Evolutionary conservation across 2,888 invertebrate genomes (phyloP), one percentile per base, ranked within the genome.

Genomic region (Morinoia aosen): DNA sequence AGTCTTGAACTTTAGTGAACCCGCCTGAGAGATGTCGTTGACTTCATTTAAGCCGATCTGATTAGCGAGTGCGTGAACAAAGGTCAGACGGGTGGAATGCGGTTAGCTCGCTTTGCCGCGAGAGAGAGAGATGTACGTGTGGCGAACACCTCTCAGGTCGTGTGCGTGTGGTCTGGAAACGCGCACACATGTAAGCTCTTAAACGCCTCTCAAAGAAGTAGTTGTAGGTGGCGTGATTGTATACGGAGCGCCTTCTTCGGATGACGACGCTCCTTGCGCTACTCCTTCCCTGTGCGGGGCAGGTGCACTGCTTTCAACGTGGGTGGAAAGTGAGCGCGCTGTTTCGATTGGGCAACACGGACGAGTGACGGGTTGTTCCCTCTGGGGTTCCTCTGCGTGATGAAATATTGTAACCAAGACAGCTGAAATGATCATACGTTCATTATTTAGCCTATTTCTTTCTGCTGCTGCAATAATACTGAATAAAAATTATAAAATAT

Each of bases 61-160:
- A 93, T 93, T 93, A 93, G 57, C 93, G 93, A 93, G 93, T 93
- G 93, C 93, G 93, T 93, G 93, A 93, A 93, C 93, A 93, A 93
- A 93, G 93, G 93, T 93, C 93, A 93, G 93, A 56, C 57, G 93
- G 57, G 93, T 93, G 93, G 93, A 93, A 93, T 93, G 93, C 93
- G 93, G 93, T 93, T 93, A 93, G 93, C 93, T 93, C 93, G 93
- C 93, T 93, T 93, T 57, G 57, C 48, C 56, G 57, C 25, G 90
- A 90, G 90, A 90, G 90, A 90, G 93, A 57, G 90, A 93, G 57
- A 57, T 93, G 56, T 93, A 48, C 93, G 93, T 57, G 33, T 57
- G 57, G 93, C 57, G 93, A 48, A 48, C 57, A 57, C 57, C 57
- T 56, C 40, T 57, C 48, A 48, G 93, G 56, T 57, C 93, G 93